phyloP scores from a whole-genome alignment of 1,140 invertebrate genomes.

The Drosophila santomea region DNA sequence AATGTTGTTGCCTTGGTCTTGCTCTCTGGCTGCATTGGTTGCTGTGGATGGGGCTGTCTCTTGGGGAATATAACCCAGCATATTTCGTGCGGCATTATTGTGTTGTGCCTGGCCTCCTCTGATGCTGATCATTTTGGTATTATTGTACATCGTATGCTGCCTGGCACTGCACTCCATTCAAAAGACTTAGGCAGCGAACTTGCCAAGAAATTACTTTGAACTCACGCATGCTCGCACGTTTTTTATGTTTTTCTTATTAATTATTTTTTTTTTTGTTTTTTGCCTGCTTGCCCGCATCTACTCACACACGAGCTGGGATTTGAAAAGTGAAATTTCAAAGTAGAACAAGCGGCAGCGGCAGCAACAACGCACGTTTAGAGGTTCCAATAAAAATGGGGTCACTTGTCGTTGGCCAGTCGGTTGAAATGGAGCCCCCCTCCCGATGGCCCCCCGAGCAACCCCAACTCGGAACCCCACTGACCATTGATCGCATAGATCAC shows the following conservation, averaged over 20 bases:
- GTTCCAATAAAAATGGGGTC: slow-evolving; percentile 78
- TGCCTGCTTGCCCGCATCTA: background rate
- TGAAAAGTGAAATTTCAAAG: slow-evolving; percentile 81
- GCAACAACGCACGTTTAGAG: slow-evolving; percentile 55
- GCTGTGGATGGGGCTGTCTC: slow-evolving; percentile 20
- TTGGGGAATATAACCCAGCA: slow-evolving; percentile 48
- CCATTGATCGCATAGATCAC: slow-evolving; percentile 67
- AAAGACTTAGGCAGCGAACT: slow-evolving; percentile 66
- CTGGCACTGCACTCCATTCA: slow-evolving; percentile 26
- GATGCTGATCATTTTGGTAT: no score
- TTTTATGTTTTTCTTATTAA: slow-evolving; percentile 71
- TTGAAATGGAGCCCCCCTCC: slow-evolving; percentile 8
- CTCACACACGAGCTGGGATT: slow-evolving; percentile 40
- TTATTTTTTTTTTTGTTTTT: slow-evolving; percentile 49
- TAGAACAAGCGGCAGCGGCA: slow-evolving; percentile 61
- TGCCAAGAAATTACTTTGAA: slow-evolving; percentile 38
- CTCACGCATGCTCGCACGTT: slow-evolving; percentile 41
- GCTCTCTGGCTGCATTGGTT: slow-evolving; percentile 31
- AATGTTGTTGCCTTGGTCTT: slow-evolving; percentile 67
- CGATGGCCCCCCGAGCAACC: background rate
- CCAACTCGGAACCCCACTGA: slow-evolving; percentile 6
- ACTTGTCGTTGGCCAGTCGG: slow-evolving; percentile 68
- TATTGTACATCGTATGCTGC: slow-evolving; percentile 1
- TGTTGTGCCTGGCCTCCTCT: no score
- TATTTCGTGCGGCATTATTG: slow-evolving; percentile 45